Percentiles rank a stretch among this genome's conserved stretches.
phyloP scores from a whole-genome alignment of 2,888 invertebrate genomes.

The Creontiades dilutus region DNA sequence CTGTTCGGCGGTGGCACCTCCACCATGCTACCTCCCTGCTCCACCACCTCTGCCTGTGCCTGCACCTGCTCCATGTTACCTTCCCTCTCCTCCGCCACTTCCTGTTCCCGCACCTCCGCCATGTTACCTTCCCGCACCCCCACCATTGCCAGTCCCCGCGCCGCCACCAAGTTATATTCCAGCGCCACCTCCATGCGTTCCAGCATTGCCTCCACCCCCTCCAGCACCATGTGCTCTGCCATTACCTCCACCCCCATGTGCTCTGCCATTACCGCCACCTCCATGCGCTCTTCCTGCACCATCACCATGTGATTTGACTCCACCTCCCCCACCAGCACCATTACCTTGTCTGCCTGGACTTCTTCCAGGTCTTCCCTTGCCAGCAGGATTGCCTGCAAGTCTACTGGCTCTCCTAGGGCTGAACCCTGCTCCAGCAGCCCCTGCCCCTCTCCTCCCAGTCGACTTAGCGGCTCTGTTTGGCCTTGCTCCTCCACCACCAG shows the following conservation, averaged over 20 bases:
- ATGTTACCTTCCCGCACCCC: neutral
- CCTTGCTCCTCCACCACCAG: slow-evolving; percentile 2
- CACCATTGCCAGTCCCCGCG: neutral
- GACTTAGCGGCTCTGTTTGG: neutral
- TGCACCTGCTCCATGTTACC: neutral
- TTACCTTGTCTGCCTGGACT: neutral
- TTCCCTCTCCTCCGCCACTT: neutral
- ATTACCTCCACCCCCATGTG: neutral
- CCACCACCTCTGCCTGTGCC: neutral
- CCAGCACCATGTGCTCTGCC: slow-evolving; percentile 28
- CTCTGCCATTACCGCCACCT: neutral
- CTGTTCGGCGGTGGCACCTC: neutral
- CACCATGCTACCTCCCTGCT: neutral
- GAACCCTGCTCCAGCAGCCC: neutral
- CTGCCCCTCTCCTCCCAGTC: neutral
- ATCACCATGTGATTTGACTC: neutral
- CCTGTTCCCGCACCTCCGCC: neutral
- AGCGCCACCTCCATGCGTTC: neutral
- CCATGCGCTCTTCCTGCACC: neutral
- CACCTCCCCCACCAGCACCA: neutral
- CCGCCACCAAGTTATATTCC: slow-evolving; percentile 28
- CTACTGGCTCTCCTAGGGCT: slow-evolving; percentile 2
- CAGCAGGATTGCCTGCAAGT: slow-evolving; percentile 13
- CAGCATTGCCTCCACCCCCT: neutral
- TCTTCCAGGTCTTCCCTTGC: neutral